phyloP scores from a whole-genome alignment of 1,140 invertebrate genomes.

The Aculops lycopersici region DNA sequence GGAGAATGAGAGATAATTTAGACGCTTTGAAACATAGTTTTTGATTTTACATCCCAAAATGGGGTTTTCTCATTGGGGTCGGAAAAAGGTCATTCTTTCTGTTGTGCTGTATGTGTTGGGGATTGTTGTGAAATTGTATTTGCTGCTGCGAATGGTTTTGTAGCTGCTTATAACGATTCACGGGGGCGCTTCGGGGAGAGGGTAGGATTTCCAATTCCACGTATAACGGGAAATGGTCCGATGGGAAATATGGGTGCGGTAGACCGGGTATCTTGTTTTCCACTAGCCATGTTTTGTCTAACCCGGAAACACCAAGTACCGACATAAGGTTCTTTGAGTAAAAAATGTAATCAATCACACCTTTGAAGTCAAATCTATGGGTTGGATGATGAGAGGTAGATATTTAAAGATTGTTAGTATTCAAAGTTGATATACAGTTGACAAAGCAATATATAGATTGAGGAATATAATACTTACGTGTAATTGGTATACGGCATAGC shows the following conservation, averaged over 20 bases:
- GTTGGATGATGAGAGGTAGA: slow-evolving; percentile 5
- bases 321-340: slow-evolving; percentile 77
- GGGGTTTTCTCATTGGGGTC: too few species aligned
- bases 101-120: too few species aligned
- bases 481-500: slow-evolving; percentile 88
- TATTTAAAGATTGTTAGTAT: neutral
- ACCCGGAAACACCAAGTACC: slow-evolving; percentile 57
- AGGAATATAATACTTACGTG: slow-evolving; percentile 31
- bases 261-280: slow-evolving; percentile 82
- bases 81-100: too few species aligned
- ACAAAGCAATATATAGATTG: neutral
- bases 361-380: slow-evolving; percentile 87
- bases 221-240: slow-evolving; percentile 82
- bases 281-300: slow-evolving; percentile 71
- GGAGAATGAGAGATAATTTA: too few species aligned
- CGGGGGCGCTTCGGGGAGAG: neutral
- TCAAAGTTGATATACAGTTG: slow-evolving; percentile 1
- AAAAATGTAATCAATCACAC: slow-evolving; percentile 98
- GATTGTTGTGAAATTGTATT: too few species aligned
- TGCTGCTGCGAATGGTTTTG: too few species aligned
- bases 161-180: too few species aligned
- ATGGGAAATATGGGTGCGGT: slow-evolving; percentile 90
- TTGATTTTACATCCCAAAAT: too few species aligned
- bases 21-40: too few species aligned
- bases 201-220: slow-evolving; percentile 53